Base-by-base conservation (phyloP, 2,113 vertebrate species). In the Cercopithecus mona region DNA sequence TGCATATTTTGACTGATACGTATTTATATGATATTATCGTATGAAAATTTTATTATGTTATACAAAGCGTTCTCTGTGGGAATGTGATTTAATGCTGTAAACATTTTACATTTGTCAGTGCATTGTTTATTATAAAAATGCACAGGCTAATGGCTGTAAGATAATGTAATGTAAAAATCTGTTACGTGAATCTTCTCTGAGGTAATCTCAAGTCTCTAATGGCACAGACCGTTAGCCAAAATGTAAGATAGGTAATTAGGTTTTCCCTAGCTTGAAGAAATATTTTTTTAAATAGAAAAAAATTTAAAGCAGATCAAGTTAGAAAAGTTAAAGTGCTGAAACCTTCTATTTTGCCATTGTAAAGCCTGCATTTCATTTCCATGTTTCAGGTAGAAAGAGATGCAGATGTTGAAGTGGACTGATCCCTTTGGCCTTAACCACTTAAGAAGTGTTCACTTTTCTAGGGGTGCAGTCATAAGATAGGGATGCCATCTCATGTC, bases 41-140 rank as follows among this genome's bases (percentile, higher is more conserved):
- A 98, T 99, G 99, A 99, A 99, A 99, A 99, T 98, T 99, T 98
- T 99, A 99, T 99, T 98, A 97, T 99, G 98, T 99, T 99, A 98
- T 96, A 97, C 96, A 98, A 98, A 99, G 98, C 98, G 92, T 98
- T 99, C 98, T 98, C 98, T 96, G 98, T 98, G 99, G 99, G 98
- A 98, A 98, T 98, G 96, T 98, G 98, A 98, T 98, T 98, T 98
- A 98, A 98, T 98, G 98, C 95, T 98, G 90, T 97, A 98, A 98
- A 98, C 96, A 97, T 97, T 98, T 96, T 0, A n/a, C 93, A 93
- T 98, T 98, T 98, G 97, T 98, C 98, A 96, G 98, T 98, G 93
- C 96, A 96, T 98, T 98, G 98, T 98, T 99, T 94, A 95, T 98
- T 98, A 98, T 94, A 98, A 98, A 98, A 98, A 96, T 94, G 96